Conservation (phyloP, 2,113 vertebrate genomes). For the Chascanopsetta lugubris region DNA sequence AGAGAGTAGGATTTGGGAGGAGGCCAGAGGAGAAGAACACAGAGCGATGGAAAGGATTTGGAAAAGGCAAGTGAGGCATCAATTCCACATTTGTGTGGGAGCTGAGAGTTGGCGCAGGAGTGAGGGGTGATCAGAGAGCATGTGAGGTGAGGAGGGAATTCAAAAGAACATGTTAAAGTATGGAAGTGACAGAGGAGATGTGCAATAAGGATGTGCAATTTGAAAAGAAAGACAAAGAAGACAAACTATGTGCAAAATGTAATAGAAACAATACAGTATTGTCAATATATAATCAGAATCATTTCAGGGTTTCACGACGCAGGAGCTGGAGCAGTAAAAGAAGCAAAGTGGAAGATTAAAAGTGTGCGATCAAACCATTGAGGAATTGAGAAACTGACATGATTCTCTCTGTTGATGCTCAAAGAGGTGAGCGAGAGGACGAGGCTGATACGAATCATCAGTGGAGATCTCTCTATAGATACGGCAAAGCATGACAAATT, state of each 20-base stretch:
- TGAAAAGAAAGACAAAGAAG: neutral
- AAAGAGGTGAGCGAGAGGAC: neutral
- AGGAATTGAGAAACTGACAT: no score
- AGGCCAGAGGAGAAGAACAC: conserved; percentile 12
- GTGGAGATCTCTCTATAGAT: neutral
- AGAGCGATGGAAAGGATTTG: conserved; percentile 6
- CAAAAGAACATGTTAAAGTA: no score
- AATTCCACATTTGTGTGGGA: conserved; percentile 5
- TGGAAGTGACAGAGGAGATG: no score
- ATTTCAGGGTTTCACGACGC: no score
- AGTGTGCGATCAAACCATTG: neutral
- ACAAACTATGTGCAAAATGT: no score
- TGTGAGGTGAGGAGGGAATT: neutral
- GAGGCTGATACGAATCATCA: neutral
- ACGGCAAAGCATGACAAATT: neutral
- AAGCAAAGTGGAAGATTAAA: neutral
- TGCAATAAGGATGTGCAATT: no score
- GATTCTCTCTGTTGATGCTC: neutral
- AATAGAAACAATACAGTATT: no score
- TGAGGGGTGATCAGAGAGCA: neutral
- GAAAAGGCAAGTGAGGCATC: neutral
- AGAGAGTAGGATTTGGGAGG: conserved; percentile 14
- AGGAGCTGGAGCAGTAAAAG: no score
- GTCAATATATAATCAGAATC: no score
- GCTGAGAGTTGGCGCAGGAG: neutral